These are phyloP conservation scores for Potamarius usumacintae DNA, from an alignment of 2,113 vertebrate species.

Conservation along the genomic window DNA sequence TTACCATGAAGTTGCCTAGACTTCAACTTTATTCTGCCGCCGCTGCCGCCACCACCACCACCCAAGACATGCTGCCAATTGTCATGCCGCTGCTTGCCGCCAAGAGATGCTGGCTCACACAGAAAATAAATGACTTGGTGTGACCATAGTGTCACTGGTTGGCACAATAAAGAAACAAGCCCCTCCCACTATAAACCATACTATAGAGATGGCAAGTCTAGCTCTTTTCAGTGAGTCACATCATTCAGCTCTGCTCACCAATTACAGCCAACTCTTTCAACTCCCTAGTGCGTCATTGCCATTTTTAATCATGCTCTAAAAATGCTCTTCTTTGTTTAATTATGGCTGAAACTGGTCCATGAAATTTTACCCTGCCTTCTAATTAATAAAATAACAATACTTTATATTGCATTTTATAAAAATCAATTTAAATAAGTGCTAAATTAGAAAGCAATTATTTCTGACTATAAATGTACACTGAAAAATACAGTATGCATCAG, in stretches of 20 bases:
- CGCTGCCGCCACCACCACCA: no score
- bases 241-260: not conserved
- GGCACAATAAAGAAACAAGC: not conserved
- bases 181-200: not conserved
- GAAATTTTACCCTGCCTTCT: not conserved
- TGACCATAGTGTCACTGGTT: not conserved
- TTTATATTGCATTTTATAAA: not conserved
- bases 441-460: not conserved
- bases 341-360: not conserved
- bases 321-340: conserved; percentile 20
- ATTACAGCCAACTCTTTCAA: not conserved
- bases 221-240: not conserved
- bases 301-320: conserved; percentile 13
- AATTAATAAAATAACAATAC: conserved; percentile 1
- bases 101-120: no score
- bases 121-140: no score
- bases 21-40: no score
- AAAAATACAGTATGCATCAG: not conserved
- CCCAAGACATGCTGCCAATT: no score
- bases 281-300: conserved; percentile 20
- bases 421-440: not conserved
- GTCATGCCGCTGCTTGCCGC: no score
- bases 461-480: not conserved
- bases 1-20: no score
- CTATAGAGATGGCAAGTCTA: not conserved